A percentile compares a stretch with the other conserved stretches of the same genome.
Conservation (phyloP, 2,797 vertebrate genomes). For the Loriculus beryllinus region DNA sequence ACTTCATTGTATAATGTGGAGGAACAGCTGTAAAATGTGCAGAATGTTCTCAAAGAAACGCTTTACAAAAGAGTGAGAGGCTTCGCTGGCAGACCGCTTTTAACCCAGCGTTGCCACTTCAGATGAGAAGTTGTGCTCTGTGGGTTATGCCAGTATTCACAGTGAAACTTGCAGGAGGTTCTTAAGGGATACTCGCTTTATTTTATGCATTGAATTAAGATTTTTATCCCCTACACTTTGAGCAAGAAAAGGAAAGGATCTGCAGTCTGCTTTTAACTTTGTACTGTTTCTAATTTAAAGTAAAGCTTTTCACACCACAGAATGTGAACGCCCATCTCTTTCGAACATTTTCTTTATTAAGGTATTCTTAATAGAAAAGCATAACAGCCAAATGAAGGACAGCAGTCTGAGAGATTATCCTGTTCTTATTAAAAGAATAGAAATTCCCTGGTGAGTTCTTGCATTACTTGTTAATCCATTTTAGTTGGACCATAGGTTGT, state of each 20-base stretch:
- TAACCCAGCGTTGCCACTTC: conserved; percentile 49
- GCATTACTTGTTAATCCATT: not conserved
- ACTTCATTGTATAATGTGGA: conserved; percentile 64
- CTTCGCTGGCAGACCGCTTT: conserved; percentile 50
- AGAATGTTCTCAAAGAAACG: conserved; percentile 60
- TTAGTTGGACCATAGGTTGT: not conserved
- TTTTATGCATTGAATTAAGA: not conserved
- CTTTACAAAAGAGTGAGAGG: conserved; percentile 55
- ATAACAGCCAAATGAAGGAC: not conserved
- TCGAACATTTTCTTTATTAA: not conserved
- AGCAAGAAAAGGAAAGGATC: not conserved
- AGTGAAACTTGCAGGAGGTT: conserved; percentile 18
- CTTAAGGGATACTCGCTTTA: not conserved
- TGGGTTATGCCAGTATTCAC: conserved; percentile 28
- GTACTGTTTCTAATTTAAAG: not conserved
- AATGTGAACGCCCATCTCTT: not conserved
- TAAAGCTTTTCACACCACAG: not conserved
- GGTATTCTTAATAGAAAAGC: not conserved
- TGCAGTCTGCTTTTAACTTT: not conserved
- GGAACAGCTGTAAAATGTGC: conserved; percentile 71
- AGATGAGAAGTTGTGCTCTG: conserved; percentile 29
- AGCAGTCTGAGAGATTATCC: not conserved
- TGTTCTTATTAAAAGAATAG: not conserved
- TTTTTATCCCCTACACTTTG: not conserved
- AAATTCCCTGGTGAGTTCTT: not conserved